These are phyloP conservation scores for Theocolax elegans DNA, from an alignment of 1,140 invertebrate genomes.

Conservation along the genomic window DNA sequence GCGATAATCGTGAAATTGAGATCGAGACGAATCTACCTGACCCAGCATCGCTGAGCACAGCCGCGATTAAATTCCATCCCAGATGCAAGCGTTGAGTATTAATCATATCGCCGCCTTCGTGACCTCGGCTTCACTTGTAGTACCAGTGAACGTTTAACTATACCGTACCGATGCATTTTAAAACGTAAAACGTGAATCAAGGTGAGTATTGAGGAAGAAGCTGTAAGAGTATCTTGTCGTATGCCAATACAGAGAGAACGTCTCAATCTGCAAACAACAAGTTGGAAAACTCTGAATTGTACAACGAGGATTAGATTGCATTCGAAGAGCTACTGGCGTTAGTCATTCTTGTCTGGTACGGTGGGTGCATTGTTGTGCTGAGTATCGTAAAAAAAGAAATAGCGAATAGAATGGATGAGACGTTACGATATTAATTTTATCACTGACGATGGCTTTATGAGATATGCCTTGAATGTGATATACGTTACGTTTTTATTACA, in stretches of 20 bases:
- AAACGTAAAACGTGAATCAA: constrained; percentile 4
- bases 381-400: not conserved
- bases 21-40: constrained; percentile 5
- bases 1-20: constrained; percentile 34
- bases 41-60: not conserved
- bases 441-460: no score
- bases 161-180: not conserved
- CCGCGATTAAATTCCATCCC: constrained; percentile 18
- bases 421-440: no score
- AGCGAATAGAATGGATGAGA: not conserved
- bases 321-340: constrained; percentile 37
- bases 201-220: no score
- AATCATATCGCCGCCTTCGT: constrained; percentile 9
- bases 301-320: constrained; percentile 45
- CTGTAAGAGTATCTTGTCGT: no score
- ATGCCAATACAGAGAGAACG: not conserved
- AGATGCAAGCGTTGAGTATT: constrained; percentile 4
- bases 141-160: constrained; percentile 5
- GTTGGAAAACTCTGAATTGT: not conserved
- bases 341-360: constrained; percentile 38
- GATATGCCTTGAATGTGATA: no score
- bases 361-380: not conserved
- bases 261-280: constrained; percentile 13
- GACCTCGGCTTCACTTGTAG: not conserved
- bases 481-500: no score